phyloP scores from a whole-genome alignment of 2,797 vertebrate genomes.

The Champsocephalus gunnari region DNA sequence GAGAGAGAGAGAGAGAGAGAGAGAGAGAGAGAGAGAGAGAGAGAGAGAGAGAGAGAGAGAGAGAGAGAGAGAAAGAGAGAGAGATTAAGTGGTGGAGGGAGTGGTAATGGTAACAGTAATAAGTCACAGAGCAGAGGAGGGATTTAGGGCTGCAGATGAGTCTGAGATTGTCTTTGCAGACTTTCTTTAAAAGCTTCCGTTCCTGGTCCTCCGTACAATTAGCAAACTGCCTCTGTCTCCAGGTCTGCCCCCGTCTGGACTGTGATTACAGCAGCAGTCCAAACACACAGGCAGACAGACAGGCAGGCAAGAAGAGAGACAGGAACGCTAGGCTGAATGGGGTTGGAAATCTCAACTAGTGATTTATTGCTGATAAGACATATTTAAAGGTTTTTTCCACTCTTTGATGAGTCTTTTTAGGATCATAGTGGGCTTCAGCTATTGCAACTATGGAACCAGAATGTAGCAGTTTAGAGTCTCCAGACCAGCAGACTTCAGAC shows the following conservation, averaged over 20 bases:
- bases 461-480: not conserved
- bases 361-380: conserved; percentile 2
- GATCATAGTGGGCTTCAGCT: not conserved
- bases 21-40: not conserved
- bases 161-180: conserved; percentile 52
- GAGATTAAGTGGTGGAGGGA: conserved; percentile 21
- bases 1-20: not conserved
- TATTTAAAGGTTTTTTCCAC: not conserved
- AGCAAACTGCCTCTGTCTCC: conserved; percentile 55
- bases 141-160: conserved; percentile 59
- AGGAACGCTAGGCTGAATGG: conserved; percentile 5
- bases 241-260: conserved; percentile 46
- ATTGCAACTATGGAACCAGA: conserved; percentile 1
- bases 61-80: not conserved
- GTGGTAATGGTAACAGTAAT: conserved; percentile 15
- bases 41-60: not conserved
- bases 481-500: not conserved
- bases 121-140: conserved; percentile 13
- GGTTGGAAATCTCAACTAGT: not conserved
- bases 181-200: conserved; percentile 56
- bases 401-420: conserved; percentile 5
- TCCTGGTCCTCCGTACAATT: conserved; percentile 62
- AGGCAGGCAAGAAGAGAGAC: conserved; percentile 8
- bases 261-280: conserved; percentile 53
- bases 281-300: conserved; percentile 44